phyloP scores from a whole-genome alignment of 2,113 vertebrate genomes.

The Eubucco bourcierii region DNA sequence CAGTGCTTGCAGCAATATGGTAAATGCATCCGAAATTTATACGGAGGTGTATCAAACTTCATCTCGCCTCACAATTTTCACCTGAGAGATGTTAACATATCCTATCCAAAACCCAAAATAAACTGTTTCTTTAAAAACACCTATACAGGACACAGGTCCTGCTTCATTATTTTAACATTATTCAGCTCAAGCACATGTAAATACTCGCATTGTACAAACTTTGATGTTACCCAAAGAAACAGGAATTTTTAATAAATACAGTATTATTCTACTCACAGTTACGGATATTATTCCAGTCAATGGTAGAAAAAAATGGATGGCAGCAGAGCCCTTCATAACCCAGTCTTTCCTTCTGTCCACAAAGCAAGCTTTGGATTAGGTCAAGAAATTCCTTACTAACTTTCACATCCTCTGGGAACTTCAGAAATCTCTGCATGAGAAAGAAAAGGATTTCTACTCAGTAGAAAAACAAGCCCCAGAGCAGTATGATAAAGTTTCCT shows the following conservation, averaged over 20 bases:
- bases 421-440: conserved; percentile 83
- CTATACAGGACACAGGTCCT: not conserved
- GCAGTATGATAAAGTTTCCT: not conserved
- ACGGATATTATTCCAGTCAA: conserved; percentile 88
- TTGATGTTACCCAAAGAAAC: not conserved
- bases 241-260: not conserved
- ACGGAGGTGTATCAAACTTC: not conserved
- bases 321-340: conserved; percentile 89
- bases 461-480: not conserved
- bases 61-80: not conserved
- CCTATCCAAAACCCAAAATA: not conserved
- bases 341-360: conserved; percentile 86
- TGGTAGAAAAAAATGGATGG: conserved; percentile 89
- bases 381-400: conserved; percentile 86
- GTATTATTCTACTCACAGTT: conserved; percentile 80
- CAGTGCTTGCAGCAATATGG: not conserved
- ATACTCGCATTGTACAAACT: not conserved
- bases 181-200: not conserved
- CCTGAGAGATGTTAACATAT: not conserved
- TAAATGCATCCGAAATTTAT: not conserved
- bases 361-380: conserved; percentile 90
- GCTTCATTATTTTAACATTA: not conserved
- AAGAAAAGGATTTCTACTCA: conserved; percentile 36
- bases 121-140: not conserved
- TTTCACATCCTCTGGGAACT: conserved; percentile 89